Conservation (phyloP, 2,888 invertebrate species). For the Lacanobia wlatinum region DNA sequence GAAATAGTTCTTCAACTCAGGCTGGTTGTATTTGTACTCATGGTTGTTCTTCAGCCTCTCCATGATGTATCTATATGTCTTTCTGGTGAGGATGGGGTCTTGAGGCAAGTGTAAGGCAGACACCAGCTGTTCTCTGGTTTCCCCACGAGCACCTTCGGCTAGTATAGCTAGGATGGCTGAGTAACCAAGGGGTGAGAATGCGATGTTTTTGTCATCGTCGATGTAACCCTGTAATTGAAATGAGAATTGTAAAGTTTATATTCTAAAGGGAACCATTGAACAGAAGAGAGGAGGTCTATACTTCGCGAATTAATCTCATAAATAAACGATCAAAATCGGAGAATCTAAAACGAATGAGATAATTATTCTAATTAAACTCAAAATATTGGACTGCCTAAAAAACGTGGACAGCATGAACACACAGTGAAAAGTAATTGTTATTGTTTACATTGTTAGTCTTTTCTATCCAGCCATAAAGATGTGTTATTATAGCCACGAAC, state of each 20-base stretch:
- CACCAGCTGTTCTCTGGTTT: slow-evolving; percentile 91
- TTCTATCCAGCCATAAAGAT: slow-evolving; percentile 30
- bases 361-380: neutral
- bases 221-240: slow-evolving; percentile 86
- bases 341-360: neutral
- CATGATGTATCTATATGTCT: slow-evolving; percentile 87
- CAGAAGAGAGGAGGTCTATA: neutral
- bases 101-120: slow-evolving; percentile 90
- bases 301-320: too few relatives aligned
- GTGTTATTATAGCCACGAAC: slow-evolving; percentile 34
- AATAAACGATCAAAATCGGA: neutral
- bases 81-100: slow-evolving; percentile 84
- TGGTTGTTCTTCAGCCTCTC: slow-evolving; percentile 87
- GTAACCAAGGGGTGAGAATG: slow-evolving; percentile 92
- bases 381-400: neutral
- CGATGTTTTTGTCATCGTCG: slow-evolving; percentile 90
- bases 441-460: slow-evolving; percentile 29
- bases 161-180: slow-evolving; percentile 92
- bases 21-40: slow-evolving; percentile 88
- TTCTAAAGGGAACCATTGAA: neutral
- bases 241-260: neutral
- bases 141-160: slow-evolving; percentile 92
- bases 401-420: neutral
- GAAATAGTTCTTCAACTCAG: slow-evolving; percentile 92
- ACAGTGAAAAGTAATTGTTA: neutral